Evolutionary conservation across 2,113 vertebrate species (phyloP).

Genomic region (Prunella fulvescens): DNA sequence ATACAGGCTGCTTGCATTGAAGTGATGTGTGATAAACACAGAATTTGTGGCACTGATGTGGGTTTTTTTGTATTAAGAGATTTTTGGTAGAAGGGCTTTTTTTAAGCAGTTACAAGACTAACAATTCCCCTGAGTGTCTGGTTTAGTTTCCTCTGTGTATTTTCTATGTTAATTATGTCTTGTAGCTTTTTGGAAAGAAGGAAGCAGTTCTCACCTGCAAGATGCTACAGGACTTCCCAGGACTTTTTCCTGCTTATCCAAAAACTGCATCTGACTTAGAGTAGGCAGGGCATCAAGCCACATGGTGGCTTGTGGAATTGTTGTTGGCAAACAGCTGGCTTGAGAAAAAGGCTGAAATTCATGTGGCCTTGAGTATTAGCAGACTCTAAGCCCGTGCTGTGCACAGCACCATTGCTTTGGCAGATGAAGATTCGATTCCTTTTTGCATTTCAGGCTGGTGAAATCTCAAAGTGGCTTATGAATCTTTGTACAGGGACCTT

Average conservation of each 20-base stretch:
- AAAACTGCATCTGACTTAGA: background rate
- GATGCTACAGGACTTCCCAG: background rate
- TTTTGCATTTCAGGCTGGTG: background rate
- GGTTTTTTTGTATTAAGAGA: background rate
- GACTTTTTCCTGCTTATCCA: background rate
- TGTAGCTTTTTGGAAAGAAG: background rate
- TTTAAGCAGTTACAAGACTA: background rate
- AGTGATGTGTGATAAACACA: background rate
- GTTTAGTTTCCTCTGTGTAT: constrained; percentile 3
- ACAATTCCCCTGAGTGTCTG: background rate
- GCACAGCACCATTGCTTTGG: background rate
- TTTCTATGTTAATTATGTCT: background rate
- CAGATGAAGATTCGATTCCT: background rate
- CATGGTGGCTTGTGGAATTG: background rate
- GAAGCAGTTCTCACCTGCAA: background rate
- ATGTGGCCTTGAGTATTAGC: no score
- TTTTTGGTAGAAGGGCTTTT: background rate
- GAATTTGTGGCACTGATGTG: background rate
- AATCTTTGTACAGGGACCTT: background rate
- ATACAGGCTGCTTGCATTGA: background rate
- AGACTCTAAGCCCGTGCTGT: fast-evolving
- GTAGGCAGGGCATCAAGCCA: background rate
- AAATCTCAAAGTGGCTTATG: background rate
- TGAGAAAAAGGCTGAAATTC: background rate
- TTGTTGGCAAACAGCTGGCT: background rate